These are phyloP conservation scores for Polymixis flavicincta DNA, from an alignment of 2,888 invertebrate genomes.

Conservation along the genomic window DNA sequence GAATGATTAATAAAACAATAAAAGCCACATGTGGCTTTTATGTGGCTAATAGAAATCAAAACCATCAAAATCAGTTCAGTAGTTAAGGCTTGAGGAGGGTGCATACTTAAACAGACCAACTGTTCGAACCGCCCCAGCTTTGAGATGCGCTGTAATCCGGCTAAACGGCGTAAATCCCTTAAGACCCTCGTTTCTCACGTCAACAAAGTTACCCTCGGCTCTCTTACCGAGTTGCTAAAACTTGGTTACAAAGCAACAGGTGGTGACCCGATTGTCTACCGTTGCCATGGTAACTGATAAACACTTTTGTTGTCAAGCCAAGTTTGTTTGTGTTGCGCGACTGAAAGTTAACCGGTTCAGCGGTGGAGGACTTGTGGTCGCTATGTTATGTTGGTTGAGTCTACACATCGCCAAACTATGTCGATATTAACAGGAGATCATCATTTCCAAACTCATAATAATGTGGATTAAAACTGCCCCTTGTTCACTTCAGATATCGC, in stretches of 20 bases:
- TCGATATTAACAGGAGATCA: background rate
- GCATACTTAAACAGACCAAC: slow-evolving; percentile 28
- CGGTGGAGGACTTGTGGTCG: background rate
- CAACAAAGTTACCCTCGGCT: slow-evolving; percentile 28
- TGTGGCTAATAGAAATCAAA: background rate
- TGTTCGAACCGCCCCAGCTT: background rate
- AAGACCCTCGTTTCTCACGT: slow-evolving; percentile 24
- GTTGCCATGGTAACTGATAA: slow-evolving; percentile 37
- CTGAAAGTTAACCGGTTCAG: no score
- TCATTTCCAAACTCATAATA: background rate
- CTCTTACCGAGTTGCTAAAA: slow-evolving; percentile 8
- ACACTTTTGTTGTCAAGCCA: slow-evolving; percentile 13
- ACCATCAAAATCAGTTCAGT: background rate
- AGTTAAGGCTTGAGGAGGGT: slow-evolving; percentile 34
- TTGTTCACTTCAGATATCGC: no score
- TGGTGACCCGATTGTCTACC: slow-evolving; percentile 37
- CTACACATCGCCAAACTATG: background rate
- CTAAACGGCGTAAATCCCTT: slow-evolving; percentile 37
- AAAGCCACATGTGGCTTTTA: background rate
- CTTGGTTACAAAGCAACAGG: slow-evolving; percentile 53
- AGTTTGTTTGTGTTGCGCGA: no score
- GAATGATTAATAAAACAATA: background rate
- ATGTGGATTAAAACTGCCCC: no score
- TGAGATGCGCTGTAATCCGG: slow-evolving; percentile 18
- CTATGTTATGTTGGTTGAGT: background rate